phyloP scores from a whole-genome alignment of 2,888 invertebrate genomes.

The Mesorhabditis sp. region DNA sequence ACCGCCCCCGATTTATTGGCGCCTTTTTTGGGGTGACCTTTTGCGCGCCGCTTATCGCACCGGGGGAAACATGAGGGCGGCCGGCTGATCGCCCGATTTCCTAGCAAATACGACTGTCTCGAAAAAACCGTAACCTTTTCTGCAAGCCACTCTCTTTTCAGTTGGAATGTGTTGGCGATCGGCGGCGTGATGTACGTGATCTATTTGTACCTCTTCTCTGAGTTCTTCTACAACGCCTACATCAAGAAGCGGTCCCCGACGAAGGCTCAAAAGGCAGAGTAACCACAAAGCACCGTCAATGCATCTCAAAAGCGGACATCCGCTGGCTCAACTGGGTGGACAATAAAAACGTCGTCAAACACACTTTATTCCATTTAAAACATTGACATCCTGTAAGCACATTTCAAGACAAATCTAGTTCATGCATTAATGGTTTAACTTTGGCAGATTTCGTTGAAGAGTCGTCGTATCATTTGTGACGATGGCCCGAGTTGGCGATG shows the following conservation, averaged over 20 bases:
- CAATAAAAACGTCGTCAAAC: no score
- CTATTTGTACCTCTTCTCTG: conserved; percentile 84
- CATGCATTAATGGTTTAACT: no score
- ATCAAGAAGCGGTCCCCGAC: conserved; percentile 27
- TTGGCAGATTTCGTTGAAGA: no score
- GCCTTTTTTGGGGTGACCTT: neutral
- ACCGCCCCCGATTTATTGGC: neutral
- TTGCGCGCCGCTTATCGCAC: neutral
- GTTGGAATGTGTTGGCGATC: conserved; percentile 51
- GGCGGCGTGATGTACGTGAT: conserved; percentile 79
- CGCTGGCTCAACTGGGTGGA: no score
- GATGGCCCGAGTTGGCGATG: no score
- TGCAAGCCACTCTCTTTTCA: conserved; percentile 26
- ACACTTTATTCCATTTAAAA: no score
- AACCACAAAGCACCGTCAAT: neutral
- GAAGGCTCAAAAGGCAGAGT: neutral
- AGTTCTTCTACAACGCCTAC: conserved; percentile 88
- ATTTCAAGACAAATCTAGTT: no score
- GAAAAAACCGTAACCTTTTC: neutral
- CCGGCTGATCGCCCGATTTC: neutral
- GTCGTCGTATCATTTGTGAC: no score
- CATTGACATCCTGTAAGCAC: no score
- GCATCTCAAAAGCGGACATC: no score
- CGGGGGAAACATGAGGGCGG: neutral
- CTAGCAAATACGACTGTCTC: neutral